A percentile compares a stretch with the other conserved stretches of the same genome.
phyloP scores from a whole-genome alignment of 2,888 invertebrate genomes.

The Tiliacea aurago region DNA sequence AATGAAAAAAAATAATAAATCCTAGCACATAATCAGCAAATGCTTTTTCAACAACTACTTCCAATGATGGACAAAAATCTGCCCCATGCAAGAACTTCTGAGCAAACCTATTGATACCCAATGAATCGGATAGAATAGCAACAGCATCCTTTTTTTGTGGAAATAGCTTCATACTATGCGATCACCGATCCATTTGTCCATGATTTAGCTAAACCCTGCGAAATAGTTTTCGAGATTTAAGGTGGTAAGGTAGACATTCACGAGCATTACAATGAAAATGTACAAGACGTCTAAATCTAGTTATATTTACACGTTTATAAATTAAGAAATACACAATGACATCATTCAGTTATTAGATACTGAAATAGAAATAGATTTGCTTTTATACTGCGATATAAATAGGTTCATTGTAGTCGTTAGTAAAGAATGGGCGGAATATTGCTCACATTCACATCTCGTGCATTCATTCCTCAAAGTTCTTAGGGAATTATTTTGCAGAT shows the following conservation, averaged over 20 bases:
- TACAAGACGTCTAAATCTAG: constrained; percentile 8
- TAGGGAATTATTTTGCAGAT: neutral
- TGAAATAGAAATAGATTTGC: constrained; percentile 55
- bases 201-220: constrained; percentile 2
- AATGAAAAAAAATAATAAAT: neutral
- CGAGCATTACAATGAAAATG: constrained; percentile 26
- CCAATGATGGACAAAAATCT: neutral
- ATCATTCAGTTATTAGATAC: constrained; percentile 48
- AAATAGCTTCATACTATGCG: constrained; percentile 8
- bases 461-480: constrained; percentile 19
- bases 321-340: constrained; percentile 54
- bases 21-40: neutral
- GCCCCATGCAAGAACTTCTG: neutral
- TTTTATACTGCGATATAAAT: constrained; percentile 54
- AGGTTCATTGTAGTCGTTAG: constrained; percentile 45
- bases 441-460: constrained; percentile 12
- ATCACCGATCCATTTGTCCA: constrained; percentile 11
- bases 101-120: neutral
- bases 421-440: constrained; percentile 37
- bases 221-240: constrained; percentile 8
- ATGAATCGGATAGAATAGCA: constrained; percentile 7
- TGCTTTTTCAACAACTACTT: neutral
- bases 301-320: constrained; percentile 39
- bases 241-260: constrained; percentile 2
- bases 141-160: neutral